phyloP scores from a whole-genome alignment of 30 jellyfish, hydroid and myxozoan genomes.

The Aurelia sp. region DNA sequence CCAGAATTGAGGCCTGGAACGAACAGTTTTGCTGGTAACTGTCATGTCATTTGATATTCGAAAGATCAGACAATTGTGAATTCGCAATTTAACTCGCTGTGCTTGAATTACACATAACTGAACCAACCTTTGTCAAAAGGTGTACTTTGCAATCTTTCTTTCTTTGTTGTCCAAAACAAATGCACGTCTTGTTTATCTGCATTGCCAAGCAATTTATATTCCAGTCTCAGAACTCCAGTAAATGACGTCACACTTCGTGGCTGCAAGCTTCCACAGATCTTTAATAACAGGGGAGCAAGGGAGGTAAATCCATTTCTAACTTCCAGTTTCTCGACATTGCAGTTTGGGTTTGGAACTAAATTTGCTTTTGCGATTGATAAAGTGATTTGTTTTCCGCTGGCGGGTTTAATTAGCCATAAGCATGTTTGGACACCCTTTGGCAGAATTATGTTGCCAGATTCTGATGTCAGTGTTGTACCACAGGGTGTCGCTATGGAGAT shows the following conservation, averaged over 20 bases:
- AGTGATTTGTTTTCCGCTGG: constrained; percentile 42
- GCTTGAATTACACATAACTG: no score
- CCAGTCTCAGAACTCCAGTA: constrained; percentile 39
- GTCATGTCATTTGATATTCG: no score
- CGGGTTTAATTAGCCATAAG: constrained; percentile 54
- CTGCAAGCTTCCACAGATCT: constrained; percentile 56
- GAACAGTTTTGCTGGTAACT: no score
- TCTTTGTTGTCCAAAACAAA: constrained; percentile 42
- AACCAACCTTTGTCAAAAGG: no score
- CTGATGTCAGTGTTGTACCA: constrained; percentile 41
- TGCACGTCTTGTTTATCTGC: constrained; percentile 15
- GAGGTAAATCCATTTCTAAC: constrained; percentile 61
- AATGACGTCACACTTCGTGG: constrained; percentile 36
- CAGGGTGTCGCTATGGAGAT: constrained; percentile 48
- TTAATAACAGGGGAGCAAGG: constrained; percentile 60
- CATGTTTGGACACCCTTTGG: constrained; percentile 46
- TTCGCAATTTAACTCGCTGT: no score
- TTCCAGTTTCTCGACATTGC: constrained; percentile 45
- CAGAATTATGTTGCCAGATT: constrained; percentile 45
- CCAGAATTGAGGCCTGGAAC: no score
- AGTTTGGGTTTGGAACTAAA: constrained; percentile 51
- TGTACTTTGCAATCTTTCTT: not conserved
- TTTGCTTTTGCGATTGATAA: constrained; percentile 52
- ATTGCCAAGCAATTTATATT: constrained; percentile 17
- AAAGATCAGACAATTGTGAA: no score